phyloP scores from a whole-genome alignment of 1,140 invertebrate species.

The Nephotettix cincticeps region DNA sequence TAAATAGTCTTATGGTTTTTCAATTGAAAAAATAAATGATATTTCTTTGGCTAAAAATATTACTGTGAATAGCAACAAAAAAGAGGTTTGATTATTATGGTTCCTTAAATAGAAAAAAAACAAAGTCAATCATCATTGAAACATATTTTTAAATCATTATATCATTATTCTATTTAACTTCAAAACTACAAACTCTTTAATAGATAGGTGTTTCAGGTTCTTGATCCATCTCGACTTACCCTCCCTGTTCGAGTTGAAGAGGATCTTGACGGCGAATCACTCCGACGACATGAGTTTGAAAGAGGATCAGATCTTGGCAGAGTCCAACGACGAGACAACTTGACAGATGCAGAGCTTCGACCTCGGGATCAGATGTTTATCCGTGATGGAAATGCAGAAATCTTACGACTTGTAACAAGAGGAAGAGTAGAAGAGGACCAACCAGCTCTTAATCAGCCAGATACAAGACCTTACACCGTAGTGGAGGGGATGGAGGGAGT shows the following conservation, averaged over 20 bases:
- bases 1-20: no score
- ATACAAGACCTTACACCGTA: conserved; percentile 39
- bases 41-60: no score
- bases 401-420: conserved; percentile 73
- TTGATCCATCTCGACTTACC: conserved; percentile 37
- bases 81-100: no score
- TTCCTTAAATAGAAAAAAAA: no score
- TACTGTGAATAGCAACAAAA: no score
- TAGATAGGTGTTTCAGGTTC: conserved; percentile 25
- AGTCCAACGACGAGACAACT: conserved; percentile 46
- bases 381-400: conserved; percentile 79
- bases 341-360: conserved; percentile 37
- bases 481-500: conserved; percentile 18
- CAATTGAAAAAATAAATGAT: no score
- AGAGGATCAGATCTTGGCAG: conserved; percentile 66
- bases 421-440: conserved; percentile 58
- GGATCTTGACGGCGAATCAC: conserved; percentile 63
- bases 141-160: no score
- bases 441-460: conserved; percentile 44
- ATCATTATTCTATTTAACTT: no score
- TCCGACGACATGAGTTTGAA: conserved; percentile 70
- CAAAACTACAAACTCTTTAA: no score
- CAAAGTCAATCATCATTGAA: no score
- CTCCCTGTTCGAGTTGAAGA: conserved; percentile 12
- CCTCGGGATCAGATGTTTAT: conserved; percentile 65